Conservation (phyloP, 2,113 vertebrate genomes). For the Megaceryle maxima region DNA sequence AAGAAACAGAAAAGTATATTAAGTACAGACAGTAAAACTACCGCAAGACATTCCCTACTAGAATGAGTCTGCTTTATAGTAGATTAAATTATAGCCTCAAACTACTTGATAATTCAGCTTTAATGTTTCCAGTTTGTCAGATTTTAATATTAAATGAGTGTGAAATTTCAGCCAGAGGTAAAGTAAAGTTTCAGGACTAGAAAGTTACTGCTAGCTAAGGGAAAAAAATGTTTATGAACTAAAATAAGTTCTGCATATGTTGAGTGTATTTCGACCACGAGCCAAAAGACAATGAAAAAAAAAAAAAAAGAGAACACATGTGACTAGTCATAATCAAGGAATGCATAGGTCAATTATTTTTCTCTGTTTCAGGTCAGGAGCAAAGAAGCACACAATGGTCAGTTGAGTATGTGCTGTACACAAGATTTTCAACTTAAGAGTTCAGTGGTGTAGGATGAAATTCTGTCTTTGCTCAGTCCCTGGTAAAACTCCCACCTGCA, state of each 20-base stretch:
- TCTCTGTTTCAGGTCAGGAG: background rate
- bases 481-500: background rate
- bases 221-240: background rate
- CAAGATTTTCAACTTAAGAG: background rate
- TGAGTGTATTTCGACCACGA: background rate
- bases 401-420: accelerated
- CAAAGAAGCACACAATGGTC: background rate
- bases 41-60: background rate
- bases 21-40: background rate
- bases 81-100: slow-evolving; percentile 28
- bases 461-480: background rate
- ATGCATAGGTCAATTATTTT: background rate
- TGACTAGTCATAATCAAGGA: background rate
- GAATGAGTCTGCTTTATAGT: background rate
- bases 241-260: background rate
- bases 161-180: slow-evolving; percentile 31
- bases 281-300: background rate
- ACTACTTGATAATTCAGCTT: background rate
- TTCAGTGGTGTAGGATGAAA: background rate
- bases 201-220: background rate
- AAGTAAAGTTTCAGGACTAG: background rate
- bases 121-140: background rate
- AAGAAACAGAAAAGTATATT: background rate
- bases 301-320: too few species aligned
- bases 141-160: slow-evolving; percentile 34